Evolutionary conservation across 2,888 invertebrate species (phyloP).

Genomic region (Thumatha senex): DNA sequence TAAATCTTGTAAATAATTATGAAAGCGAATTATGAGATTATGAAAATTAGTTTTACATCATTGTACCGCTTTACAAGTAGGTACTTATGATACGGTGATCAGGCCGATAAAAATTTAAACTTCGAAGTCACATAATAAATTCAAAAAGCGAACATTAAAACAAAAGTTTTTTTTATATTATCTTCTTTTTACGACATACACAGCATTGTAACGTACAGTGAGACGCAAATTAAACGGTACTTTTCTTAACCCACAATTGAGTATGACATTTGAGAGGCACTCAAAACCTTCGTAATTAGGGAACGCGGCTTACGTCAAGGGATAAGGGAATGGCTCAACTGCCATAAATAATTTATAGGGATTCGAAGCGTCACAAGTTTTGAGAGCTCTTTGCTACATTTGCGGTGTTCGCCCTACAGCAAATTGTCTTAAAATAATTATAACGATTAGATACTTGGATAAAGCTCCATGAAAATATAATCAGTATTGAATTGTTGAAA

Average conservation of each 20-base stretch:
- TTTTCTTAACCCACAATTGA: constrained; percentile 58
- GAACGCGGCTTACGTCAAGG: constrained; percentile 38
- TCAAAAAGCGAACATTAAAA: no score
- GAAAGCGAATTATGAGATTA: no score
- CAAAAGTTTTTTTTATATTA: no score
- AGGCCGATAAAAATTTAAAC: no score
- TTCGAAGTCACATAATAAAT: not conserved
- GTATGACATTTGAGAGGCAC: constrained; percentile 58
- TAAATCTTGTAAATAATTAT: no score
- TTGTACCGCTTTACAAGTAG: no score
- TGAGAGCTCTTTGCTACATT: constrained; percentile 60
- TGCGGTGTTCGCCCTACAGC: constrained; percentile 26
- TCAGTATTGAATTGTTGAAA: not conserved
- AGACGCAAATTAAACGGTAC: constrained; percentile 51
- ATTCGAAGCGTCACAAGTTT: constrained; percentile 68
- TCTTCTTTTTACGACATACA: no score
- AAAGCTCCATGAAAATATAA: constrained; percentile 11
- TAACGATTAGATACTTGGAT: constrained; percentile 42
- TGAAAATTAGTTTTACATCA: no score
- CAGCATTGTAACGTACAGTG: constrained; percentile 36
- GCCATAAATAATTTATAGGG: constrained; percentile 76
- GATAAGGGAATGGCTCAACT: constrained; percentile 67
- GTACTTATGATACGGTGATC: no score
- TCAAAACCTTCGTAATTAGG: constrained; percentile 69
- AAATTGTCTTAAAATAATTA: constrained; percentile 44